A percentile compares a stretch with the other conserved stretches of the same genome.
Evolutionary conservation across 2,113 vertebrate genomes (phyloP).

Genomic region (Lutjanus erythropterus): DNA sequence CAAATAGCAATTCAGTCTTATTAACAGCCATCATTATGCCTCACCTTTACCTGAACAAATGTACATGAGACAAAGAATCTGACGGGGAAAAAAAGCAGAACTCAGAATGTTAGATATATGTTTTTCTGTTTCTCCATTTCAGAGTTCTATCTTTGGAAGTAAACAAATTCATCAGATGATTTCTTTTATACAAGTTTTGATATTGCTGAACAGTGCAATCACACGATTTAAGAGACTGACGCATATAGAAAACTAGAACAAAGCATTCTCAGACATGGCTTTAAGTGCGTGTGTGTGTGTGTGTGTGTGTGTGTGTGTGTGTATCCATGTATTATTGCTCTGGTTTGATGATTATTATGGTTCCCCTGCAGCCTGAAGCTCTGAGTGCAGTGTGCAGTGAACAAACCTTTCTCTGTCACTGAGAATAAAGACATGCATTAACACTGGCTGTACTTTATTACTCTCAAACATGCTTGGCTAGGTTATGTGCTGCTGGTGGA

Average conservation of each 20-base stretch:
- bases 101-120: too few relatives aligned
- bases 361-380: constrained; percentile 27
- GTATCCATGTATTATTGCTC: background rate
- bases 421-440: constrained; percentile 62
- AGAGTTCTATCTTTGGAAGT: too few relatives aligned
- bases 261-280: constrained; percentile 21
- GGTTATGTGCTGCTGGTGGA: constrained; percentile 7
- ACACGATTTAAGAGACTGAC: background rate
- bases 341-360: constrained; percentile 16
- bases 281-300: background rate
- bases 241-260: constrained; percentile 3
- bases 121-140: too few relatives aligned
- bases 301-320: background rate
- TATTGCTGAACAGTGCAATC: background rate
- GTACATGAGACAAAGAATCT: too few relatives aligned
- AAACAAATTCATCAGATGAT: background rate
- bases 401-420: constrained; percentile 60
- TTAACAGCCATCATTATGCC: too few relatives aligned
- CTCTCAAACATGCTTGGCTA: constrained; percentile 33
- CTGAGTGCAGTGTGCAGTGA: background rate
- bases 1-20: too few relatives aligned
- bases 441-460: constrained; percentile 39
- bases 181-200: background rate
- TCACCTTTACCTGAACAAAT: background rate
- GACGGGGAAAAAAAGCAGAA: too few relatives aligned